phyloP scores from a whole-genome alignment of 2,113 vertebrate species.

The Cyprinodon tularosa region DNA sequence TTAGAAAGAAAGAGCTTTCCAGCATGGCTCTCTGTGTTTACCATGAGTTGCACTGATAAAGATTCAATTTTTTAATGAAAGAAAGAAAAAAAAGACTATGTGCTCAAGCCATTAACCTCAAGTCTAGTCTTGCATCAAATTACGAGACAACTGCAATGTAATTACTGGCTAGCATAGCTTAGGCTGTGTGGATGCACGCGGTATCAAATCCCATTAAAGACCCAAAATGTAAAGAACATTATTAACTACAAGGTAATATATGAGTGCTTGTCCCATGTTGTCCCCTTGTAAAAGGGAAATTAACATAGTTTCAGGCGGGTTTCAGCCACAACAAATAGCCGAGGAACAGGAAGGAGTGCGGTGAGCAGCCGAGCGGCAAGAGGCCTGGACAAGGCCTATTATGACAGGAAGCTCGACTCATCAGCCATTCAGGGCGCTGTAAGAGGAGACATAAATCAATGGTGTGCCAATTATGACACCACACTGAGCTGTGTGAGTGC shows the following conservation, averaged over 20 bases:
- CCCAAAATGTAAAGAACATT: constrained; percentile 29
- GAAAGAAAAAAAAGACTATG: constrained; percentile 25
- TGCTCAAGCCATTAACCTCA: constrained; percentile 56
- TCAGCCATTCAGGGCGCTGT: constrained; percentile 72
- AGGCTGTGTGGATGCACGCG: constrained; percentile 14
- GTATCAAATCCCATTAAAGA: constrained; percentile 48
- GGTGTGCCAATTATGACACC: constrained; percentile 78
- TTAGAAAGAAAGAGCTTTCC: constrained; percentile 32
- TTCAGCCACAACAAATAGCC: constrained; percentile 70
- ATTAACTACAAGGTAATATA: constrained; percentile 47
- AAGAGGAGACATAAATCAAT: constrained; percentile 80
- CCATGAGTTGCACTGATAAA: constrained; percentile 29
- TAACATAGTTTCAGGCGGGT: constrained; percentile 59
- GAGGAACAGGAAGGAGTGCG: constrained; percentile 59
- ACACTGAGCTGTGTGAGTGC: constrained; percentile 69
- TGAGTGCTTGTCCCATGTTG: constrained; percentile 45
- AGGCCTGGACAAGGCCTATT: constrained; percentile 65
- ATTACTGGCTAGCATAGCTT: constrained; percentile 42
- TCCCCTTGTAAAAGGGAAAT: constrained; percentile 63
- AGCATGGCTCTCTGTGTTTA: constrained; percentile 29
- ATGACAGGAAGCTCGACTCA: constrained; percentile 76
- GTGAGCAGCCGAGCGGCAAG: constrained; percentile 54
- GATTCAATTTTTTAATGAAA: constrained; percentile 46
- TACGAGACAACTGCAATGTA: constrained; percentile 48
- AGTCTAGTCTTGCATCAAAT: constrained; percentile 42